A percentile compares a stretch with the other conserved stretches of the same genome.
Evolutionary conservation across 1,140 invertebrate genomes (phyloP).

Genomic region (Pseudomyrmex concolor): DNA sequence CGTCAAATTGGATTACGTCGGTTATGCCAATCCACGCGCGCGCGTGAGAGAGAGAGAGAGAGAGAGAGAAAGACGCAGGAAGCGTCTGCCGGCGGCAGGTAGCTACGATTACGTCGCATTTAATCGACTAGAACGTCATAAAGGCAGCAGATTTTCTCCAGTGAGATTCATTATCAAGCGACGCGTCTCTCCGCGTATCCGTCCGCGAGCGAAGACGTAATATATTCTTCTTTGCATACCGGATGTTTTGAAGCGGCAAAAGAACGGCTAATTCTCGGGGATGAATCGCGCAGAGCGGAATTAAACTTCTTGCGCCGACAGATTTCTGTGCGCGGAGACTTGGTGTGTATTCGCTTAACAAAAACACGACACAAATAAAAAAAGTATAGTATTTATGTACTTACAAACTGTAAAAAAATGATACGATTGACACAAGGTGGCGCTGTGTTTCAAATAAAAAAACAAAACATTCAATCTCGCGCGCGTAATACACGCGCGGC

Average conservation of each 20-base stretch:
- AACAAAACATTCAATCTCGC: background rate
- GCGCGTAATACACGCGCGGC: background rate
- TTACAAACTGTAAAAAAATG: too few species aligned
- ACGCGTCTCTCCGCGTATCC: background rate
- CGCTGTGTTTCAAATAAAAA: background rate
- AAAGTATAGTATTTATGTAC: background rate
- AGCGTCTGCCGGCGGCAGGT: constrained; percentile 48
- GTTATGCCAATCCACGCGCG: constrained; percentile 56
- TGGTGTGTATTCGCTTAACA: background rate
- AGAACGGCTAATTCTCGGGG: background rate
- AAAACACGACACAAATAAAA: background rate
- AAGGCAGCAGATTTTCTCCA: constrained; percentile 49
- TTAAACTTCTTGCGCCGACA: background rate
- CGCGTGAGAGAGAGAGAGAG: background rate
- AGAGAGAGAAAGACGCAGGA: constrained; percentile 11
- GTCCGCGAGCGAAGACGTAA: constrained; percentile 18
- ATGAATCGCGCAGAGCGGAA: background rate
- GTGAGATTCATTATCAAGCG: constrained; percentile 45
- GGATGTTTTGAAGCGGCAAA: constrained; percentile 25
- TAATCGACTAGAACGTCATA: constrained; percentile 54
- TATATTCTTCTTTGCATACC: constrained; percentile 34
- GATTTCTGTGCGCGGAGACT: too few species aligned
- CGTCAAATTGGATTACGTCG: constrained; percentile 69
- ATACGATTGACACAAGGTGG: background rate
- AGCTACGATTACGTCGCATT: constrained; percentile 52